phyloP scores from a whole-genome alignment of 2,888 invertebrate genomes.

The Cyaniris semiargus region DNA sequence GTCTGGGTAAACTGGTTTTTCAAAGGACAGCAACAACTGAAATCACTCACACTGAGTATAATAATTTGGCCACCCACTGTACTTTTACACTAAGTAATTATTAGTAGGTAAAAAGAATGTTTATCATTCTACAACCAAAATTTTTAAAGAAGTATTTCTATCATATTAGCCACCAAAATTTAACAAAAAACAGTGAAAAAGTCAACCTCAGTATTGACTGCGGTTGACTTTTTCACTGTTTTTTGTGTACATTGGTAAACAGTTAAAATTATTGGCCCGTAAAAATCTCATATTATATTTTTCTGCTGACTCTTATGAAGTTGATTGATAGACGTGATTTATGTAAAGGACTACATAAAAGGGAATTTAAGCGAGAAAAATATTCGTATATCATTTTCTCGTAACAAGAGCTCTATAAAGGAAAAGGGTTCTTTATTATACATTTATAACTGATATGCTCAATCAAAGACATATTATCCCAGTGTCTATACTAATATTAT shows the following conservation, averaged over 20 bases:
- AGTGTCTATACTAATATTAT: too few species aligned
- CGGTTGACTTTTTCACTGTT: too few species aligned
- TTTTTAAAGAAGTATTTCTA: background rate
- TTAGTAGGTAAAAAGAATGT: too few species aligned
- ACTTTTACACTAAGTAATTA: too few species aligned
- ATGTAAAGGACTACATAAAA: background rate
- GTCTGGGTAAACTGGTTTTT: too few species aligned
- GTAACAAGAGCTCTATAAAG: background rate
- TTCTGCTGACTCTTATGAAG: background rate
- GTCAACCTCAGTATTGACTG: background rate
- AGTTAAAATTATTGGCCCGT: background rate
- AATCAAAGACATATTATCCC: too few species aligned
- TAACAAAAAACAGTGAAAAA: background rate
- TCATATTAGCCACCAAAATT: background rate
- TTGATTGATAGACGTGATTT: conserved; percentile 1
- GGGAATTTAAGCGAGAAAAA: background rate
- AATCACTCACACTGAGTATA: too few species aligned
- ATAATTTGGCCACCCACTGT: too few species aligned
- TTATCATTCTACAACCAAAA: too few species aligned
- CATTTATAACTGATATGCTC: background rate
- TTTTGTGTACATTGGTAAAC: too few species aligned
- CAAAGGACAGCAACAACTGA: too few species aligned
- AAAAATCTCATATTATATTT: background rate
- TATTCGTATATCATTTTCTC: background rate
- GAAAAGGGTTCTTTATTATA: background rate